Percentiles rank a stretch among this genome's conserved stretches.
Evolutionary conservation across 2,113 vertebrate species (phyloP).

Genomic region (Clarias batrachus): DNA sequence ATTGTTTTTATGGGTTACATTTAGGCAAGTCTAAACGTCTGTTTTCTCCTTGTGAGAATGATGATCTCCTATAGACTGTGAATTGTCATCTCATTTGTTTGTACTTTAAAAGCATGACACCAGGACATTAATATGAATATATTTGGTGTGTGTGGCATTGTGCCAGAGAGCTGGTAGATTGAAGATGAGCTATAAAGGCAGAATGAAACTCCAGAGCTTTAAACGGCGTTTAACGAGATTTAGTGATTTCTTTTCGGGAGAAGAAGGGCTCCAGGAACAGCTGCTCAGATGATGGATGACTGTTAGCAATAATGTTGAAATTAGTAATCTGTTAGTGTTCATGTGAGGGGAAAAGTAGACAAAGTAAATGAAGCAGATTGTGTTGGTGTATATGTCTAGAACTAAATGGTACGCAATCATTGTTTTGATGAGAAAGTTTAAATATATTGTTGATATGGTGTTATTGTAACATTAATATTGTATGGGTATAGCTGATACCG

Average conservation of each 20-base stretch:
- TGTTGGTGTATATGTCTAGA: not conserved
- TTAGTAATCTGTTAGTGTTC: conserved; percentile 33
- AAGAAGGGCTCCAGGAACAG: conserved; percentile 4
- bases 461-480: not conserved
- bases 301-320: conserved; percentile 24
- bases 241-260: not conserved
- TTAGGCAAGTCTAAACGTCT: not conserved
- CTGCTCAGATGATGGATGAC: conserved; percentile 19
- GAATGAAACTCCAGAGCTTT: not conserved
- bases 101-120: not conserved
- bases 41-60: not conserved
- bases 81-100: not conserved
- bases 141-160: not conserved
- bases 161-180: not conserved
- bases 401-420: not conserved
- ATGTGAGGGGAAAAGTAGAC: conserved; percentile 48
- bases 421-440: not conserved
- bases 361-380: not conserved
- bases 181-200: conserved; percentile 1
- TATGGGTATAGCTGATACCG: not conserved
- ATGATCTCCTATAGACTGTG: not conserved
- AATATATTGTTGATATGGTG: not conserved
- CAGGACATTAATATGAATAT: not conserved
- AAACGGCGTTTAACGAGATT: conserved; percentile 2
- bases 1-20: not conserved